Evolutionary conservation across 2,797 vertebrate species (phyloP).

Genomic region (Tangara arthus): DNA sequence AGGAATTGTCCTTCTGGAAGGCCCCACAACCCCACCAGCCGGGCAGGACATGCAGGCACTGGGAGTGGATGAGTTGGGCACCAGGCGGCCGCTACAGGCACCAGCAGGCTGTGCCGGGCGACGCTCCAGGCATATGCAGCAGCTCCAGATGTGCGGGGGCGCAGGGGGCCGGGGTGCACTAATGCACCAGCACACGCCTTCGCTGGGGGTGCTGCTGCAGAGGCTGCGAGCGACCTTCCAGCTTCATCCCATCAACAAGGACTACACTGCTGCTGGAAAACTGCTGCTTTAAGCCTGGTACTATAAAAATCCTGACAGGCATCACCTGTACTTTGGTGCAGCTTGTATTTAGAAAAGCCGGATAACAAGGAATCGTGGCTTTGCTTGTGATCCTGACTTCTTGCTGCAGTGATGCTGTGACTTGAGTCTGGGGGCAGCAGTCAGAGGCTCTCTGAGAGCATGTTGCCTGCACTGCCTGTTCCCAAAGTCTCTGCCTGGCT

Average conservation of each 20-base stretch:
- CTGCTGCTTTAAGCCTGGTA: neutral
- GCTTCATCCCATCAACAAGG: neutral
- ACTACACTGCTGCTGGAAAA: rapidly evolving
- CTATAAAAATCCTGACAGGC: neutral
- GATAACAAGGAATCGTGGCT: neutral
- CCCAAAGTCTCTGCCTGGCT: neutral
- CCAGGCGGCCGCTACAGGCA: neutral
- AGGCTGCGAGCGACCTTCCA: rapidly evolving
- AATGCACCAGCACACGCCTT: rapidly evolving
- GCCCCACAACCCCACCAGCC: rapidly evolving
- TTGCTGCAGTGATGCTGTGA: neutral
- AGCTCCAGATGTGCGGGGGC: neutral
- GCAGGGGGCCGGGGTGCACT: too few relatives aligned
- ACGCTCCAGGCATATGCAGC: neutral
- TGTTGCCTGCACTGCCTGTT: neutral
- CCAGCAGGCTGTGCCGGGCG: rapidly evolving
- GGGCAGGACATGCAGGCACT: neutral
- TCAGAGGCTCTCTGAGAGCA: neutral
- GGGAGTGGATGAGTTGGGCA: neutral
- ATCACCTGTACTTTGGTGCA: neutral
- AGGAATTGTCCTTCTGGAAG: neutral
- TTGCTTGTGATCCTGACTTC: neutral
- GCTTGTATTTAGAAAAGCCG: neutral
- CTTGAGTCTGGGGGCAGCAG: neutral
- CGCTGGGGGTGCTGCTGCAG: rapidly evolving